Percentiles rank a stretch among this genome's conserved stretches.
Evolutionary conservation across 2,113 vertebrate genomes (phyloP).

Genomic region (Paralichthys olivaceus): DNA sequence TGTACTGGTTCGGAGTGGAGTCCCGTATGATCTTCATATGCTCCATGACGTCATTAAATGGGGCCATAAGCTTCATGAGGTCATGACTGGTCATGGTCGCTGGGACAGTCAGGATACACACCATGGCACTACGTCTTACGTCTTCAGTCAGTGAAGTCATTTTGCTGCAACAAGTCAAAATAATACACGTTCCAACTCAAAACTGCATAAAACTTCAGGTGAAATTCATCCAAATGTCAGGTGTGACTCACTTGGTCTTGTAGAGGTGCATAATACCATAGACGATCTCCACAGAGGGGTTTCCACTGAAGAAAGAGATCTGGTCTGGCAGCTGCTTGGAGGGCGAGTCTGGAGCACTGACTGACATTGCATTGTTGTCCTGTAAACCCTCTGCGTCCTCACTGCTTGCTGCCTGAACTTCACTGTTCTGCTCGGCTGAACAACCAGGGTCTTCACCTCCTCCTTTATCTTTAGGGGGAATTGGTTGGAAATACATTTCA

Average conservation of each 20-base stretch:
- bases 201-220: background rate
- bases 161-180: conserved; percentile 83
- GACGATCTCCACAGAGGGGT: conserved; percentile 95
- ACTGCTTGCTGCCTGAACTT: conserved; percentile 7
- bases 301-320: conserved; percentile 98
- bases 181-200: accelerated
- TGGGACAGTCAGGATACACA: conserved; percentile 95
- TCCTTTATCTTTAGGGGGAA: conserved; percentile 40
- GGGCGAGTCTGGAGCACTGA: conserved; percentile 85
- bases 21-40: conserved; percentile 99
- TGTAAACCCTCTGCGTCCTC: conserved; percentile 45
- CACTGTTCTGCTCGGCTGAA: conserved; percentile 22
- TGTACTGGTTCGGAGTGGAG: conserved; percentile 98
- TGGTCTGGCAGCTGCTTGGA: conserved; percentile 97
- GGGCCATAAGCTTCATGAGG: conserved; percentile 98
- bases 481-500: background rate
- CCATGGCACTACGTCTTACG: conserved; percentile 93
- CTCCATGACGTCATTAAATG: conserved; percentile 95
- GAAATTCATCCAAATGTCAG: accelerated
- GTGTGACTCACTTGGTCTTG: conserved; percentile 93
- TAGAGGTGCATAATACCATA: conserved; percentile 99
- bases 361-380: conserved; percentile 26
- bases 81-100: conserved; percentile 98
- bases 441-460: conserved; percentile 35
- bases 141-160: conserved; percentile 97